Evolutionary conservation across 2,113 vertebrate species (phyloP).

Genomic region (Syngnathoides biaculeatus): DNA sequence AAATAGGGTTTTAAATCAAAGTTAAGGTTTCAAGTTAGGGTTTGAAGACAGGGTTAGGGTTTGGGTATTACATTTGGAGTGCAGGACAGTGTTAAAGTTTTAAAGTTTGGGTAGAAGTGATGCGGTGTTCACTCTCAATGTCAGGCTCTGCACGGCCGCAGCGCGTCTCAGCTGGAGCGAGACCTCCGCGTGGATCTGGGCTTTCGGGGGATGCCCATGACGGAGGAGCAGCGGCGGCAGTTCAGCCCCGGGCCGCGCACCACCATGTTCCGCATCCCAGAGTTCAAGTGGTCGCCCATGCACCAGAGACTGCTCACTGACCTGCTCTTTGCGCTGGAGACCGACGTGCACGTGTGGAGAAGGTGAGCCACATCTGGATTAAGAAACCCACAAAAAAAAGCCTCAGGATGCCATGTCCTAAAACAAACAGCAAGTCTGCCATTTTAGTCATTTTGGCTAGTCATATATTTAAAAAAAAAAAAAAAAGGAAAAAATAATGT

Average conservation of each 20-base stretch:
- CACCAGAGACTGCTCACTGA: slow-evolving; percentile 95
- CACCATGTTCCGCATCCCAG: slow-evolving; percentile 98
- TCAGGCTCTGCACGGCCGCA: slow-evolving; percentile 89
- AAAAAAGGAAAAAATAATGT: no score
- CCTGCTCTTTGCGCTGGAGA: slow-evolving; percentile 94
- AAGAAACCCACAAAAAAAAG: no score
- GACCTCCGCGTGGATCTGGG: slow-evolving; percentile 94
- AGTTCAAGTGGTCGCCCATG: slow-evolving; percentile 99
- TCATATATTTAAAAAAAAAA: no score
- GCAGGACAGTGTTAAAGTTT: neutral
- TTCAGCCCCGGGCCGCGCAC: slow-evolving; percentile 97
- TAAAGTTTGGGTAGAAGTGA: neutral
- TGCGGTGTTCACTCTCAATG: neutral
- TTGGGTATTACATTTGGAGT: neutral
- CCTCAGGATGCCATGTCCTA: no score
- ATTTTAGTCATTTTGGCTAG: no score
- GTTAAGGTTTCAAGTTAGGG: neutral
- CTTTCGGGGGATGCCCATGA: slow-evolving; percentile 99
- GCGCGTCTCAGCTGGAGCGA: slow-evolving; percentile 84
- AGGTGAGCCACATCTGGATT: slow-evolving; percentile 75
- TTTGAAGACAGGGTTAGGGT: no score
- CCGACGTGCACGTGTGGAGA: slow-evolving; percentile 97
- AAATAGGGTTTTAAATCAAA: no score
- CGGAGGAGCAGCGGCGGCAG: slow-evolving; percentile 92
- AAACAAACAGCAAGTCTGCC: no score